Evolutionary conservation across 2,797 vertebrate genomes (phyloP).

Genomic region (Phyllotis vaccarum): DNA sequence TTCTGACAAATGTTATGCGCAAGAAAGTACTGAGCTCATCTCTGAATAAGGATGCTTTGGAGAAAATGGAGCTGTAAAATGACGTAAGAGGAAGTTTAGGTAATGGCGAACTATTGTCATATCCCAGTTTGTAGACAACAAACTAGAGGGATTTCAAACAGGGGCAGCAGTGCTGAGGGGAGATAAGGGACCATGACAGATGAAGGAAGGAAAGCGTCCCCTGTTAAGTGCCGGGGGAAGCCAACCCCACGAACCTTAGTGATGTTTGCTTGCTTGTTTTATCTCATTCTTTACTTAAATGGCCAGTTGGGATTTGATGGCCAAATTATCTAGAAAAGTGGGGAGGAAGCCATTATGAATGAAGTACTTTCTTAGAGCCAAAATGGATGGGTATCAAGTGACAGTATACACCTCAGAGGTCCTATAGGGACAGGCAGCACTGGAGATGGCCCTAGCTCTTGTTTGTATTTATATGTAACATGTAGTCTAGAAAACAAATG

Average conservation of each 20-base stretch:
- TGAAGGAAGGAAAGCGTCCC: not conserved
- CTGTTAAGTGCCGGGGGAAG: not conserved
- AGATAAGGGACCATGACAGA: not conserved
- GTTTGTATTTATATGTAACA: conserved; percentile 31
- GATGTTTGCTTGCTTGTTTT: not conserved
- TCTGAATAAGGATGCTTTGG: not conserved
- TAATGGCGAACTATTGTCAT: not conserved
- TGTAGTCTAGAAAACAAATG: conserved; percentile 29
- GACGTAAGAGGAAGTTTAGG: conserved; percentile 25
- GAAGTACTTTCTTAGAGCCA: not conserved
- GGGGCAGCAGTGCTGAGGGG: not conserved
- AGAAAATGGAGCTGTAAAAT: conserved; percentile 17
- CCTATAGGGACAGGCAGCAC: not conserved
- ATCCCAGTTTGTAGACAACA: not conserved
- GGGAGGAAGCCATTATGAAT: not conserved
- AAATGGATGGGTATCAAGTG: not conserved
- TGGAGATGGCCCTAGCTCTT: not conserved
- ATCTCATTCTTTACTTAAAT: conserved; percentile 40
- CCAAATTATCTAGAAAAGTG: conserved; percentile 37
- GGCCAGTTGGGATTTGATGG: conserved; percentile 34
- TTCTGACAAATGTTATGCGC: not conserved
- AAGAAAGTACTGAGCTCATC: conserved; percentile 33
- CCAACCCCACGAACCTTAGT: not conserved
- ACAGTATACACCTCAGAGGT: not conserved
- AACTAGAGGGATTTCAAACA: not conserved